phyloP scores from a whole-genome alignment of 2,113 vertebrate genomes.

The Addax nasomaculatus region DNA sequence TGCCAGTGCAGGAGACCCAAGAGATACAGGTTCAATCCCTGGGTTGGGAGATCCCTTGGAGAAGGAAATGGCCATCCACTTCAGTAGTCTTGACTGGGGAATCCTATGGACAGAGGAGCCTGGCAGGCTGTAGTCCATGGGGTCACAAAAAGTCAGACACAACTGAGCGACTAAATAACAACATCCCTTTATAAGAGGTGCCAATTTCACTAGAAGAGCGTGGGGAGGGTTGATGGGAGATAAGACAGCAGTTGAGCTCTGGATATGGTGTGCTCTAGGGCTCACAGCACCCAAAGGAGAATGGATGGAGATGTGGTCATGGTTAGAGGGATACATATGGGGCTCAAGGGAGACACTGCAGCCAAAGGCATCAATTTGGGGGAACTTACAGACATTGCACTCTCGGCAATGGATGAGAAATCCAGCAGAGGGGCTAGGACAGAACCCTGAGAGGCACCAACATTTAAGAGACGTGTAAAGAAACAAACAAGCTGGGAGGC shows the following conservation, averaged over 20 bases:
- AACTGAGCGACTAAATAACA: neutral
- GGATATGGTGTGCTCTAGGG: neutral
- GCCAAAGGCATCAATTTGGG: neutral
- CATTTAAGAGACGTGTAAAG: neutral
- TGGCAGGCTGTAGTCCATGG: neutral
- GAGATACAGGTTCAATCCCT: neutral
- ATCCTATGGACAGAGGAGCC: neutral
- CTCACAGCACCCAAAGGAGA: neutral
- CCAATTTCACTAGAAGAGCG: neutral
- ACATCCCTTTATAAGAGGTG: neutral
- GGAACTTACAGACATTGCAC: neutral
- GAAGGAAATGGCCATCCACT: neutral
- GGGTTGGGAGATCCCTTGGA: neutral
- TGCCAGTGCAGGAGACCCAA: neutral
- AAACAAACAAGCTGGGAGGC: neutral
- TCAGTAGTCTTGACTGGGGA: neutral
- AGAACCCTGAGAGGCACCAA: neutral
- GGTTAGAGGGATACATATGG: neutral
- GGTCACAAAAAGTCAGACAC: neutral
- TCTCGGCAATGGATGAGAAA: neutral
- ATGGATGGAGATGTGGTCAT: neutral
- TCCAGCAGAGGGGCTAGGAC: neutral
- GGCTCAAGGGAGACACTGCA: neutral
- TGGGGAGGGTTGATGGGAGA: neutral
- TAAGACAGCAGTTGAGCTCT: neutral